These are phyloP conservation scores for Drosophila nigrodunni DNA, from an alignment of 1,140 invertebrate species.

Conservation along the genomic window DNA sequence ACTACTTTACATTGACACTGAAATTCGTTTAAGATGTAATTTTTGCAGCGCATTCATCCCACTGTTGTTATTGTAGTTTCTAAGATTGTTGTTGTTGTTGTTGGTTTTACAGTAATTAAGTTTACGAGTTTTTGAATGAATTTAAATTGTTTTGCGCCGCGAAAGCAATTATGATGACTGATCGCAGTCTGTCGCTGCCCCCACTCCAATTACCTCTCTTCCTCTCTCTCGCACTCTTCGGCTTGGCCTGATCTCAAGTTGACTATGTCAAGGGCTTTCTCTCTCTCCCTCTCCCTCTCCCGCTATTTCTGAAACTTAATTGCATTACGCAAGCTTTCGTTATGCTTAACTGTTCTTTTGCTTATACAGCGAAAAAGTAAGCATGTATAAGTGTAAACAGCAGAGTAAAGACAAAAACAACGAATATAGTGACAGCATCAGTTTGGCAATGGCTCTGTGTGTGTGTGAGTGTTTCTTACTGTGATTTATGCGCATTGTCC, in stretches of 20 bases:
- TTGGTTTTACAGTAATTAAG: conserved; percentile 60
- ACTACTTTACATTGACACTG: conserved; percentile 60
- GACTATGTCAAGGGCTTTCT: conserved; percentile 71
- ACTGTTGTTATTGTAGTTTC: conserved; percentile 26
- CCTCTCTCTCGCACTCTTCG: not conserved
- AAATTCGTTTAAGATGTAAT: conserved; percentile 58
- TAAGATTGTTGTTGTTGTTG: conserved; percentile 27
- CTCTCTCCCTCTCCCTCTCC: not conserved
- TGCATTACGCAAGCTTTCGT: conserved; percentile 70
- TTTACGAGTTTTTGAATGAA: conserved; percentile 69
- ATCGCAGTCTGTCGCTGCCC: conserved; percentile 19
- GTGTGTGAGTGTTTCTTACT: not conserved
- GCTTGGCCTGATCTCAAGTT: conserved; percentile 42
- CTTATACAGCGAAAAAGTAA: conserved; percentile 20
- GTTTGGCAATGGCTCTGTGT: conserved; percentile 7
- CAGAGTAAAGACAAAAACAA: conserved; percentile 2
- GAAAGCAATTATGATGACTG: conserved; percentile 49
- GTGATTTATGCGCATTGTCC: conserved; percentile 45
- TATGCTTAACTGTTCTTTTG: conserved; percentile 47
- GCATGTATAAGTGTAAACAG: conserved; percentile 23
- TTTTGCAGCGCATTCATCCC: conserved; percentile 16
- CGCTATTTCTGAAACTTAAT: conserved; percentile 49
- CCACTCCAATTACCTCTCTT: not conserved
- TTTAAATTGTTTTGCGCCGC: conserved; percentile 69
- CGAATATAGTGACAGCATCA: not conserved